Evolutionary conservation across 2,888 invertebrate genomes (phyloP), one percentile per base, ranked within the genome.

Genomic region (Tigriopus californicus): DNA sequence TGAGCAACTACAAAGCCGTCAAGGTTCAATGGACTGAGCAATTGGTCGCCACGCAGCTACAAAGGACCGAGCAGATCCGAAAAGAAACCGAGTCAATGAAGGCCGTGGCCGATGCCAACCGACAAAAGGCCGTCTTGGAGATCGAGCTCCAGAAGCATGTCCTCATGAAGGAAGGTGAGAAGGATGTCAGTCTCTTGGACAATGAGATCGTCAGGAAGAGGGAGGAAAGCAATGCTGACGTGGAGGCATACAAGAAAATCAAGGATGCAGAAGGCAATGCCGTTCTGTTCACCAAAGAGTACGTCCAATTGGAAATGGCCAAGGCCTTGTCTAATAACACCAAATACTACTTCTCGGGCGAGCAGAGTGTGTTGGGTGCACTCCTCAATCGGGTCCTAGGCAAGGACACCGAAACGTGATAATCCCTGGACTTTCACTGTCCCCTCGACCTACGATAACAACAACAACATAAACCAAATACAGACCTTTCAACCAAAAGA

Each of bases 1-100:
- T 46, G 20, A n/a, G 13, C 42, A 57, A 57, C 24, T 57, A 57
- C 41, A 15, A 41, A 44, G n/a, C 42, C 2, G 57, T 57, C 46
- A 44, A 57, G 25, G 25, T 44, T 20, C 20, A 57, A 46, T 57
- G 57, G 57, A 57, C 57, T 8, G n/a, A 57, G 46, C 18, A 57
- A 24, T 24, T 57, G 15, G 57, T 57, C 1, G 57, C 57, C 8
- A 22, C 15, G 24, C n/a, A 57, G 24, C 18, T 46, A 25, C 22
- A 57, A 46, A 46, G 46, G n/a, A 44, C 5, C 1, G 46, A 46
- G 18, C 33, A 44, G 24, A 46, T 57, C 20, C 15, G 13, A 20
- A 57, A 44, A 25, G 46, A 57, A 15, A 57, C 57, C 10, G 57
- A 57, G 24, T 15, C 8, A 6, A n/a, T 46, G n/a, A 46, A 20